Conservation (phyloP, 2,113 vertebrate species). For the Cyanoderma ruficeps region DNA sequence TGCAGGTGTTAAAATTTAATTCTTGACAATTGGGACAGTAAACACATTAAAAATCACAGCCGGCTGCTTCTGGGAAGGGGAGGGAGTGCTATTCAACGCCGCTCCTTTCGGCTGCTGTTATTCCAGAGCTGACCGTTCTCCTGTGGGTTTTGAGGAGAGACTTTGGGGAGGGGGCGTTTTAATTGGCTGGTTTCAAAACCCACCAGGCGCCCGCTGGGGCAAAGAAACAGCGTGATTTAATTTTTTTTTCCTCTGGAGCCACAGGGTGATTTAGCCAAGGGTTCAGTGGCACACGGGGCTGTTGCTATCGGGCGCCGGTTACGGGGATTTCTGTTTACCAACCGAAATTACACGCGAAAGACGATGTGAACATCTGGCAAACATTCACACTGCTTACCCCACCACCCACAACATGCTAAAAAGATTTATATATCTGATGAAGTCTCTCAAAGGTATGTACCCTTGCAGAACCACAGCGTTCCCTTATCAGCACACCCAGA, state of each 20-base stretch:
- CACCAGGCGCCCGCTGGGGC: not conserved
- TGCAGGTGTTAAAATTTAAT: conserved; percentile 73
- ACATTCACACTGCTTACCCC: conserved; percentile 48
- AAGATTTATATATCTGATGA: conserved; percentile 47
- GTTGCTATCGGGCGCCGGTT: conserved; percentile 36
- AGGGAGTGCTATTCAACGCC: not conserved
- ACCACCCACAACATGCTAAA: conserved; percentile 57
- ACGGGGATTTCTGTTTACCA: conserved; percentile 69
- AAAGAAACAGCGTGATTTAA: conserved; percentile 1
- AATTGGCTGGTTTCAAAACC: not conserved
- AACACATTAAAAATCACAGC: conserved; percentile 59
- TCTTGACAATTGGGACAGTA: conserved; percentile 69
- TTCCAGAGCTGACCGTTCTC: not conserved
- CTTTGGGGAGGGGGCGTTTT: not conserved
- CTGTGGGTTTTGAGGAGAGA: not conserved
- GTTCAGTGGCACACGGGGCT: conserved; percentile 41
- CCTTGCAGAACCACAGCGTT: not conserved
- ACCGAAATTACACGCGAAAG: conserved; percentile 64
- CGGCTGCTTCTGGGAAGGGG: conserved; percentile 42
- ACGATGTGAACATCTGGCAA: conserved; percentile 62
- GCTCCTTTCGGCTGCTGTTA: not conserved
- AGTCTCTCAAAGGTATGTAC: conserved; percentile 45
- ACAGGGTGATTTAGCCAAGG: conserved; percentile 29
- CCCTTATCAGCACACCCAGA: conserved; percentile 46
- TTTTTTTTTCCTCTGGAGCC: conserved; percentile 23